phyloP scores from a whole-genome alignment of 2,888 invertebrate species.

The Aleiodes leptofemur region DNA sequence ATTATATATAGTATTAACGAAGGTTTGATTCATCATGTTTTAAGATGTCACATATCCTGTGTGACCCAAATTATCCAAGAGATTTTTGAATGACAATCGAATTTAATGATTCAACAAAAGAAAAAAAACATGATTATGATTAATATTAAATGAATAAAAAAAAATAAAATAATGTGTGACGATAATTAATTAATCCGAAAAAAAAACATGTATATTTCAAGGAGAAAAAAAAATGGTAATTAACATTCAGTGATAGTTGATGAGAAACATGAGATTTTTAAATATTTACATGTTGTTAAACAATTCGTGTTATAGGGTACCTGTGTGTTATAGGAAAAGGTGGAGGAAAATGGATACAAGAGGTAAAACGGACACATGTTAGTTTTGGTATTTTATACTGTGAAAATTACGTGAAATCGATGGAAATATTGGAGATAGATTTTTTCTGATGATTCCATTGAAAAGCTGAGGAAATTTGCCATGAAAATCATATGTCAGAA shows the following conservation, averaged over 20 bases:
- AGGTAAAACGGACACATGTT: too few relatives aligned
- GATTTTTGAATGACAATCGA: conserved; percentile 36
- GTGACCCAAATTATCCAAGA: conserved; percentile 31
- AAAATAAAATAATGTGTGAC: conserved; percentile 20
- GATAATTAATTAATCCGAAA: conserved; percentile 21
- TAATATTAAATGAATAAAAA: neutral
- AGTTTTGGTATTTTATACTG: too few relatives aligned
- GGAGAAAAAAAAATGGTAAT: too few relatives aligned
- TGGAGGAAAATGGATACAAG: too few relatives aligned
- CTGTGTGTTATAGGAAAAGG: conserved; percentile 41
- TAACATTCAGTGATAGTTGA: conserved; percentile 16
- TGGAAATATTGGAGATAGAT: too few relatives aligned
- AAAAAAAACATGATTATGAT: neutral
- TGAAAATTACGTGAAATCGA: too few relatives aligned
- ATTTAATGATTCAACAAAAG: conserved; percentile 8
- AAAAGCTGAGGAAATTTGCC: too few relatives aligned
- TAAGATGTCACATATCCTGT: conserved; percentile 24
- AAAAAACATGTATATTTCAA: too few relatives aligned
- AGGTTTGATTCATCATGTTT: conserved; percentile 40
- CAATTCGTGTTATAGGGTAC: conserved; percentile 58
- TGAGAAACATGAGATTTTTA: conserved; percentile 52
- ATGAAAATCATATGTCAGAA: too few relatives aligned
- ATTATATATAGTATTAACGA: neutral
- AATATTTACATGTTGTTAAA: conserved; percentile 61
- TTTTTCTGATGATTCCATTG: too few relatives aligned